Evolutionary conservation across 2,797 vertebrate genomes (phyloP), one percentile per base, ranked within the genome.

Genomic region (Cyclura pinguis): DNA sequence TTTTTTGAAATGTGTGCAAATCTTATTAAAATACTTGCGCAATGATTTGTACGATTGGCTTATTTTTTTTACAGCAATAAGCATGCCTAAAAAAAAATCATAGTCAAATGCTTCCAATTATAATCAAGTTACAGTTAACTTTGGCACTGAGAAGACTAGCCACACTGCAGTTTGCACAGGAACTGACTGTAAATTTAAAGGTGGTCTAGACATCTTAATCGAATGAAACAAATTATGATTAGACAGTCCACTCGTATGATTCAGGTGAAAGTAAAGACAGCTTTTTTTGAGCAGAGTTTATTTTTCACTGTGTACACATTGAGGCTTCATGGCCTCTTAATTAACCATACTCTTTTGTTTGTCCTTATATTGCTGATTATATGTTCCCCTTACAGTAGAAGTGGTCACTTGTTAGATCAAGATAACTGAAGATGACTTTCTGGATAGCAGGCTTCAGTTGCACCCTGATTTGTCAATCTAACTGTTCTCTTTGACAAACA

Each of bases 1-100:
- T 99, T 99, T 95, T 99, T 99, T 95, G 99, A 99, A 97, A 99
- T 99, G 99, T 99, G 99, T 95, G 99, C 99, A 86, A 99, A 99
- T 97, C 98, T 99, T 96, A 99, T 99, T 97, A 99, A 99, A 98
- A 98, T 99, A 96, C 98, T 99, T 97, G 99, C 99, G 96, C 99
- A 99, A 96, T 99, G 98, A 98, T 87, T 97, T 91, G 95, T 95
- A 97, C 97, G 95, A 59, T 97, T 97, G 95, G 97, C 98, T 98
- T 98, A 97, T 97, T 87, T 97, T 98, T 98, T 98, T 98, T 97
- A 97, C 94, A 99, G 98, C 98, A 99, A 99, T 99, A 99, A 99
- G 98, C 98, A 99, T 99, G 98, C 97, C 97, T 97, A 96, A 91
- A 90, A 84, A 50, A 76, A 88, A 97, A 97, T 97, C 96, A 96